phyloP scores from a whole-genome alignment of 2,888 invertebrate genomes.

The Parascotia fuliginaria region DNA sequence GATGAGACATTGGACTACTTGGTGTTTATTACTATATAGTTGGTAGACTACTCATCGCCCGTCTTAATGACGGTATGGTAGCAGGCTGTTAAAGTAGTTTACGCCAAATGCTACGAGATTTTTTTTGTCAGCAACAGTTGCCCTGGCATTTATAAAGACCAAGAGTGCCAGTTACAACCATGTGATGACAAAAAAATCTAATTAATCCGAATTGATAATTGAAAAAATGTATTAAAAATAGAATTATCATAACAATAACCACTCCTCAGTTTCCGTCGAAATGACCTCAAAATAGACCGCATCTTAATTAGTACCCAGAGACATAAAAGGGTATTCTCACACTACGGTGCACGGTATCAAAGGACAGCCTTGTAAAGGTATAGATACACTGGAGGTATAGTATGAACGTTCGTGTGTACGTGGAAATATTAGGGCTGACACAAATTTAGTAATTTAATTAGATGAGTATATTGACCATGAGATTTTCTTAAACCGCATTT shows the following conservation, averaged over 20 bases:
- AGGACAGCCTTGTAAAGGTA: constrained; percentile 34
- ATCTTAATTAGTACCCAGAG: constrained; percentile 43
- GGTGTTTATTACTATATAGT: too few relatives aligned
- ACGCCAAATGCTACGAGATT: too few relatives aligned
- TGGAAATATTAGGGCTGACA: constrained; percentile 8
- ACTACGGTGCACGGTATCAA: constrained; percentile 46
- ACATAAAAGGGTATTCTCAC: constrained; percentile 41
- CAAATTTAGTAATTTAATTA: constrained; percentile 3
- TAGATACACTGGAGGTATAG: constrained; percentile 18
- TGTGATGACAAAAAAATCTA: too few relatives aligned
- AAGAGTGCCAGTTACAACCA: too few relatives aligned
- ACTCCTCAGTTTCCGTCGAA: constrained; percentile 18
- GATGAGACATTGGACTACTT: too few relatives aligned
- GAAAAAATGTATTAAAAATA: neutral
- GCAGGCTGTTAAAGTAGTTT: too few relatives aligned
- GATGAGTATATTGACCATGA: too few relatives aligned
- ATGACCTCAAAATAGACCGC: constrained; percentile 17
- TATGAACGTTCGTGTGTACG: constrained; percentile 4
- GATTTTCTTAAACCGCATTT: too few relatives aligned
- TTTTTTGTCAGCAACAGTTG: too few relatives aligned
- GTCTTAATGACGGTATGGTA: too few relatives aligned
- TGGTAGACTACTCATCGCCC: too few relatives aligned
- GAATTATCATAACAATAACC: neutral
- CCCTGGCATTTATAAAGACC: too few relatives aligned
- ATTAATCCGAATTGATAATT: neutral